These are phyloP conservation scores for Coreoperca whiteheadi DNA, from an alignment of 2,113 vertebrate genomes.

Conservation along the genomic window DNA sequence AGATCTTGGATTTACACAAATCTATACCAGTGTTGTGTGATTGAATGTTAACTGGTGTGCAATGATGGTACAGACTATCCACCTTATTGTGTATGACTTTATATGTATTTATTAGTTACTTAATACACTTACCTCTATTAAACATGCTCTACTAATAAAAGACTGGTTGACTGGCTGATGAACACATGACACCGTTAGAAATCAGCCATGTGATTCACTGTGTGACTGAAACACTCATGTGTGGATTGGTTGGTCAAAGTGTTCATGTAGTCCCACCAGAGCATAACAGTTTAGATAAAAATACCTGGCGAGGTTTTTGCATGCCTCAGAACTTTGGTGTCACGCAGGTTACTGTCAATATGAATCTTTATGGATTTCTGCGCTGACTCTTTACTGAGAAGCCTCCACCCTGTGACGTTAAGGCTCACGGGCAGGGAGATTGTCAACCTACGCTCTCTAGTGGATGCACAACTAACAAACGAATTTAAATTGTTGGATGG, in stretches of 20 bases:
- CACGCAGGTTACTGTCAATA: not conserved
- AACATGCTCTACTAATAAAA: not conserved
- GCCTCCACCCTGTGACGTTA: slow-evolving; percentile 5
- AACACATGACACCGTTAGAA: slow-evolving; percentile 15
- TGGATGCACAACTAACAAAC: not conserved
- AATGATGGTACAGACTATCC: not conserved
- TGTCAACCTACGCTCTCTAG: slow-evolving; percentile 31
- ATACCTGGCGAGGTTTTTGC: not conserved
- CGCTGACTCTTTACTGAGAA: not conserved
- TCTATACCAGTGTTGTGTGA: not conserved
- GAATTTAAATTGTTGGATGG: not conserved
- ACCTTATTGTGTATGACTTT: not conserved
- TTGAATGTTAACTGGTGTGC: not conserved
- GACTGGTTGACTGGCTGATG: not conserved
- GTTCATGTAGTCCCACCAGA: not conserved
- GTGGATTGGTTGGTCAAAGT: not conserved
- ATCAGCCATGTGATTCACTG: slow-evolving; percentile 20
- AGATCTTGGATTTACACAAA: not conserved
- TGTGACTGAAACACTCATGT: slow-evolving; percentile 3
- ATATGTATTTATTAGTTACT: not conserved
- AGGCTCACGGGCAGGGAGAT: not conserved
- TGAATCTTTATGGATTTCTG: not conserved
- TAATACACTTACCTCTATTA: not conserved
- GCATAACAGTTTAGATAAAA: not conserved
- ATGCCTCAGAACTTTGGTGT: not conserved